Evolutionary conservation across 1,140 invertebrate genomes (phyloP), one percentile per base, ranked within the genome.

Genomic region (Drosophila micromelanica): DNA sequence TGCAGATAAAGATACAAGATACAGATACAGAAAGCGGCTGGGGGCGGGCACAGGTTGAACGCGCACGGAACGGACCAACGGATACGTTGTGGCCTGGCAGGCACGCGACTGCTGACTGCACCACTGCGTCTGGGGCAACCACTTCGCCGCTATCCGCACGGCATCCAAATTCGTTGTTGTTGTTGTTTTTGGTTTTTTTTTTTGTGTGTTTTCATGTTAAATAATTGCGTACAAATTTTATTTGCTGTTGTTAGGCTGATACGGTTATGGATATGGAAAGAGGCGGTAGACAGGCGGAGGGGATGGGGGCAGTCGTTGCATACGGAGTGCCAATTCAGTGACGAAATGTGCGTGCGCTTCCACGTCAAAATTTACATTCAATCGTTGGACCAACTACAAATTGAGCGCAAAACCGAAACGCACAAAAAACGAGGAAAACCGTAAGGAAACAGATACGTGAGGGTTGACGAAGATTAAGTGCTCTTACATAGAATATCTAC

Each of bases 31-130:
- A 64, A 17, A 12, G 8, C 8, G 27, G 43, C 7, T 0, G 49
- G 30, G 30, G 13, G 27, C 8, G 13, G 42, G 45, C 40, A 70
- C 59, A 63, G 42, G 57, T 46, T 46, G 37, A 56, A 43, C 23
- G 60, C 49, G 64, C 38, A 59, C 57, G 45, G 15, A 49, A 40
- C 78, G 64, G 67, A 60, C 51, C 59, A 42, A 67, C 71, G 76
- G 70, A 74, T 82, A 82, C 82, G 82, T 73, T 86, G 82, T 86
- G 84, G 72, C 82, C 68, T 48, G 68, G 43, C 60, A 69, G 82
- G 82, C 82, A 89, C 82, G 84, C 82, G 84, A 89, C 84, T 87
- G 62, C 60, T 69, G 82, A 89, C 82, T 87, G 82, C 82, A 75
- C 17, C 67, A 57, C 52, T 63, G 64, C 57, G 57, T 55, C 59